phyloP scores from a whole-genome alignment of 1,140 invertebrate species.

The Diorhabda sublineata region DNA sequence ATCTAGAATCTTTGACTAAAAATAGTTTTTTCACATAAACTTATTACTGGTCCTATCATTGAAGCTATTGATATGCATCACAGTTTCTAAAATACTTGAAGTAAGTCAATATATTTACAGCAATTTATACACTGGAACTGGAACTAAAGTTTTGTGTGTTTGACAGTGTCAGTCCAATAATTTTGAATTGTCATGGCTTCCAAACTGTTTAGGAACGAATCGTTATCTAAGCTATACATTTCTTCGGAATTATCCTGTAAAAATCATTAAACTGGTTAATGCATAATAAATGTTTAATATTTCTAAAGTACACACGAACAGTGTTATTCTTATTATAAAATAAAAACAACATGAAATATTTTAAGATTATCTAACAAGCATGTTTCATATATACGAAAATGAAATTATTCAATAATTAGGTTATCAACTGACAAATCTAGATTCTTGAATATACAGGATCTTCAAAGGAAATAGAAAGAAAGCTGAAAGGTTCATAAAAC shows the following conservation, averaged over 20 bases:
- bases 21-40: no score
- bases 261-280: slow-evolving; percentile 17
- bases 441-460: no score
- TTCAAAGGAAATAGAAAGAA: no score
- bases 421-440: no score
- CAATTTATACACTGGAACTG: slow-evolving; percentile 19
- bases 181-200: slow-evolving; percentile 92
- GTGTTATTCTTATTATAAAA: neutral
- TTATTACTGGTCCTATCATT: neutral
- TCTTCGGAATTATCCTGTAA: slow-evolving; percentile 85
- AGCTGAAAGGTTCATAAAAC: no score
- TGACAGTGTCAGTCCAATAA: slow-evolving; percentile 88
- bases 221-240: slow-evolving; percentile 88
- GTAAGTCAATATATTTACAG: slow-evolving; percentile 30
- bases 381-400: no score
- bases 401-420: no score
- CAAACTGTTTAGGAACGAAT: slow-evolving; percentile 84
- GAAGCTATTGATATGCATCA: slow-evolving; percentile 42
- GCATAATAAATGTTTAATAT: slow-evolving; percentile 2
- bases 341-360: neutral
- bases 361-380: neutral
- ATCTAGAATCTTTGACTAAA: no score
- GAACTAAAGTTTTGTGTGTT: slow-evolving; percentile 79
- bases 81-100: slow-evolving; percentile 43
- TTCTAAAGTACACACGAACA: neutral